A percentile compares a stretch with the other conserved stretches of the same genome.
These are phyloP conservation scores for Garrulus glandarius DNA, from an alignment of 2,797 vertebrate genomes.

Conservation along the genomic window DNA sequence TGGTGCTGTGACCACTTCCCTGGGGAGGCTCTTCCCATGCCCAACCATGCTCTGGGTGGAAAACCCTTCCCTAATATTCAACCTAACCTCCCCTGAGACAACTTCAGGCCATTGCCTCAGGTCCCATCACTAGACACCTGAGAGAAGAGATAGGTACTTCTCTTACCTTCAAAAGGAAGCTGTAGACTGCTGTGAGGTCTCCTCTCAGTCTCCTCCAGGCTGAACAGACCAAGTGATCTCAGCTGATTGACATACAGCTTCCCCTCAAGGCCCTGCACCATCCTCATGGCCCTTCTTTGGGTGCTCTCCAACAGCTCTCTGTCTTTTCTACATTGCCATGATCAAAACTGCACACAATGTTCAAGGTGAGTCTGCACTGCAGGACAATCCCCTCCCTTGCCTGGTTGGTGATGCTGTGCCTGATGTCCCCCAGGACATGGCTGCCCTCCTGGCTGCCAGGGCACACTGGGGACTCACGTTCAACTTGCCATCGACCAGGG, in stretches of 20 bases:
- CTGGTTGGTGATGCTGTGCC: accelerated
- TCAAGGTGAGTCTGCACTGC: accelerated
- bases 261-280: background rate
- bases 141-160: no score
- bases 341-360: no score
- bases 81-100: background rate
- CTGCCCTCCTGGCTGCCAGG: background rate
- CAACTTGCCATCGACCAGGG: accelerated
- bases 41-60: background rate
- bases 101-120: background rate
- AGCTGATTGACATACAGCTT: background rate
- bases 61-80: background rate
- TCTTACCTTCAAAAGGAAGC: background rate
- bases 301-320: background rate
- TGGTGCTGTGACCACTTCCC: background rate
- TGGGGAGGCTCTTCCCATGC: background rate
- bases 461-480: background rate
- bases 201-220: background rate
- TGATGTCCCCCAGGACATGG: background rate
- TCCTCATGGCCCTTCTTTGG: no score
- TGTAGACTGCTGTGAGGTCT: background rate
- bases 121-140: background rate
- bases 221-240: background rate
- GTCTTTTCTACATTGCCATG: no score
- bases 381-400: background rate